phyloP scores from a whole-genome alignment of 2,113 vertebrate genomes.

The Microtus montanus region DNA sequence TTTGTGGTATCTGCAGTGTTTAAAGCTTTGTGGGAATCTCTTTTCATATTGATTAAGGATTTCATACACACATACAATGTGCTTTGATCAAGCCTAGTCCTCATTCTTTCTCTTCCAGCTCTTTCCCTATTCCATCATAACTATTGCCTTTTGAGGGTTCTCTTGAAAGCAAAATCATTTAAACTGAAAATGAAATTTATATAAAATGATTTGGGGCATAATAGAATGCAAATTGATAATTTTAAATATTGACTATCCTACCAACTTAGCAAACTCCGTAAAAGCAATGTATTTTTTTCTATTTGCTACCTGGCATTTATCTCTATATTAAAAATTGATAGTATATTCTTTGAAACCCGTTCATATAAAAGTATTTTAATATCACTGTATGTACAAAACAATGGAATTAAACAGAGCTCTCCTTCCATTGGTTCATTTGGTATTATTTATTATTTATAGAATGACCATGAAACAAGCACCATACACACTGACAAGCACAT shows the following conservation, averaged over 20 bases:
- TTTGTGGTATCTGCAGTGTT: slow-evolving; percentile 29
- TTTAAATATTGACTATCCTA: slow-evolving; percentile 2
- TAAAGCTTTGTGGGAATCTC: neutral
- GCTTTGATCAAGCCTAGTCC: neutral
- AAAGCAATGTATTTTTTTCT: neutral
- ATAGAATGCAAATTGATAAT: neutral
- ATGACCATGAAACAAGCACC: neutral
- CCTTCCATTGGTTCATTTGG: neutral
- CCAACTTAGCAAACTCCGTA: neutral
- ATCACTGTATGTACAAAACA: neutral
- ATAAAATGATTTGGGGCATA: neutral
- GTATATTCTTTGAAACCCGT: slow-evolving; percentile 10
- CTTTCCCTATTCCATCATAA: neutral
- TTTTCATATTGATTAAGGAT: neutral
- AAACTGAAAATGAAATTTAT: slow-evolving; percentile 37
- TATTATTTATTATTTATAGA: slow-evolving; percentile 12
- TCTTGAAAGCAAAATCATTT: slow-evolving; percentile 49
- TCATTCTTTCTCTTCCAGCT: neutral
- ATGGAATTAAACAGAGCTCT: neutral
- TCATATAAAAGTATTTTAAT: slow-evolving; percentile 18
- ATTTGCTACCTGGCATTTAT: neutral
- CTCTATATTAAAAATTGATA: neutral
- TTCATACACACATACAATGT: neutral
- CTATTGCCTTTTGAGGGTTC: neutral
- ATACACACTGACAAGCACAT: neutral